These are phyloP conservation scores for Drosophila affinis DNA, from an alignment of 2,888 invertebrate species.

Conservation along the genomic window DNA sequence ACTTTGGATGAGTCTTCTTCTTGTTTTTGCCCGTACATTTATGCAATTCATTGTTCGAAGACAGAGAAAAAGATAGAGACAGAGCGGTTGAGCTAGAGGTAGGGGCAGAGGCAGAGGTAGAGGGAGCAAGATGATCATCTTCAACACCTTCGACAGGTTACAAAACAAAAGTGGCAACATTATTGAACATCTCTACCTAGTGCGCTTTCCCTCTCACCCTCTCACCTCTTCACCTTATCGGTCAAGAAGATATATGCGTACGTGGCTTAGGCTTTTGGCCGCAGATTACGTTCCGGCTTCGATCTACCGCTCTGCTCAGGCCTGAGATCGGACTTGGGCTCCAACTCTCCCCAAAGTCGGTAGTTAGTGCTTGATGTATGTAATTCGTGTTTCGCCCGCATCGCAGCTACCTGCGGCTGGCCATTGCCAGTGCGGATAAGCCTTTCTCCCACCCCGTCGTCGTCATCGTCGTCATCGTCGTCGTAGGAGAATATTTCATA, in stretches of 20 bases:
- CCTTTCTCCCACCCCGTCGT: conserved; percentile 10
- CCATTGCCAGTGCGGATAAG: conserved; percentile 36
- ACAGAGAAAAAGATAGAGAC: background rate
- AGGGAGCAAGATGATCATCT: conserved; percentile 82
- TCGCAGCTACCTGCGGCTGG: conserved; percentile 68
- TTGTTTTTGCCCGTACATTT: conserved; percentile 70
- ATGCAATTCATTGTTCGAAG: conserved; percentile 75
- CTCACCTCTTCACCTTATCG: conserved; percentile 51
- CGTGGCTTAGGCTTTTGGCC: conserved; percentile 65
- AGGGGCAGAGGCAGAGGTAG: conserved; percentile 72
- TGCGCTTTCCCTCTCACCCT: conserved; percentile 6
- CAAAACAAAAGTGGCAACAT: conserved; percentile 83
- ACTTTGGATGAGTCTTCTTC: conserved; percentile 20
- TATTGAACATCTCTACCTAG: conserved; percentile 70
- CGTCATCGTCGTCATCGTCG: background rate
- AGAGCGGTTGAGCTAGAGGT: conserved; percentile 44
- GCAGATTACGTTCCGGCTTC: conserved; percentile 67
- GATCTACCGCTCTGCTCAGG: background rate
- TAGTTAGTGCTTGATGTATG: conserved; percentile 77
- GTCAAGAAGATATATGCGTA: conserved; percentile 68
- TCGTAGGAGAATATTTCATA: conserved; percentile 65
- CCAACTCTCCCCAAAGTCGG: conserved; percentile 51
- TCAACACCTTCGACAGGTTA: conserved; percentile 84
- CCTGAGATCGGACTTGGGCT: background rate
- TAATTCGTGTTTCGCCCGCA: conserved; percentile 77